These are phyloP conservation scores for Phytoseiulus persimilis DNA, from an alignment of 2,888 invertebrate genomes.

Conservation along the genomic window DNA sequence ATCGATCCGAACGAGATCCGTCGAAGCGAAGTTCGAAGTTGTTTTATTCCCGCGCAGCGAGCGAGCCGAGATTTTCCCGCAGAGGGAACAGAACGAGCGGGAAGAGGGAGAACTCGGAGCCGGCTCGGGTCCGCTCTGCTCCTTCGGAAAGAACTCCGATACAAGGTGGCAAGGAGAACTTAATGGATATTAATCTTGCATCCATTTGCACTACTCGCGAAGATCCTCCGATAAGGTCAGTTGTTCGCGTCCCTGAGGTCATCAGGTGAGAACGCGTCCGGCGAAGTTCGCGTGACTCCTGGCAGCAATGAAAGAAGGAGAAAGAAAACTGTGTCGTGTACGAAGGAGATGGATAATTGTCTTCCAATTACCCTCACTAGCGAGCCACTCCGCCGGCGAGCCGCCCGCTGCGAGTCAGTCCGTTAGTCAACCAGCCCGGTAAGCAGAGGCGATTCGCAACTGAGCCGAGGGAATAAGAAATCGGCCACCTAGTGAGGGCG, in stretches of 20 bases:
- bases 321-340: neutral
- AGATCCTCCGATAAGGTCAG: neutral
- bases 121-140: neutral
- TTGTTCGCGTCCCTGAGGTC: neutral
- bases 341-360: neutral
- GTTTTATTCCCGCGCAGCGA: neutral
- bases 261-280: neutral
- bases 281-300: neutral
- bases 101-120: neutral
- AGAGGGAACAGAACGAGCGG: neutral
- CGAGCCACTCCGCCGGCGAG: neutral
- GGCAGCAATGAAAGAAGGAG: neutral
- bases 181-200: slow-evolving; percentile 39
- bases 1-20: neutral
- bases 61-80: neutral
- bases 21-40: neutral
- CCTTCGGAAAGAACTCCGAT: neutral
- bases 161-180: neutral
- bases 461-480: neutral
- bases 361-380: neutral
- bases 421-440: neutral
- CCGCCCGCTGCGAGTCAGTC: neutral
- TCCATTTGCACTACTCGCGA: slow-evolving; percentile 16
- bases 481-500: neutral
- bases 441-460: neutral